phyloP scores from a whole-genome alignment of 2,888 invertebrate species.

The Ectemnius continuus region DNA sequence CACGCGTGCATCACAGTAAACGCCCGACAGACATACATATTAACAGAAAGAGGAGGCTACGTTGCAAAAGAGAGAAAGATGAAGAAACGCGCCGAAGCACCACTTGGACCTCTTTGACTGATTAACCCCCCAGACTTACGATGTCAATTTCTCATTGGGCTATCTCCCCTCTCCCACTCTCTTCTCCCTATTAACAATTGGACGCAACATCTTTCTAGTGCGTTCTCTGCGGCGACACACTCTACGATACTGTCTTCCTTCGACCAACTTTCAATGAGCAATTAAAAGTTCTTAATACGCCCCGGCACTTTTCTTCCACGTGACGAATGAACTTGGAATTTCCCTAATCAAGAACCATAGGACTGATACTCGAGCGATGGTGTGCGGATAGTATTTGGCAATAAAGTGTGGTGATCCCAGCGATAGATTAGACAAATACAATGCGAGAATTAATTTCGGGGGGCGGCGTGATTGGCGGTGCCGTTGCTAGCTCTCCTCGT shows the following conservation, averaged over 20 bases:
- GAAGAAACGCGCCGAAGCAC: conserved; percentile 3
- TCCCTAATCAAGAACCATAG: too few species aligned
- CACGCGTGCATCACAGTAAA: conserved; percentile 9
- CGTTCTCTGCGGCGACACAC: background rate
- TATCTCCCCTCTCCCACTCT: conserved; percentile 53
- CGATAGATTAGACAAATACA: conserved; percentile 1
- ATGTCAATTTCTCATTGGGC: conserved; percentile 71
- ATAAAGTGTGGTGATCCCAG: too few species aligned
- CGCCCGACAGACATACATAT: conserved; percentile 20
- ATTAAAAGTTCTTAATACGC: too few species aligned
- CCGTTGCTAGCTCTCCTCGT: conserved; percentile 29
- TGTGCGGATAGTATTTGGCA: too few species aligned
- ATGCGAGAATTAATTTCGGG: conserved; percentile 38
- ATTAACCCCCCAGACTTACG: conserved; percentile 65
- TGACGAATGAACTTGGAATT: too few species aligned
- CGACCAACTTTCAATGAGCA: too few species aligned
- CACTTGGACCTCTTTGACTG: conserved; percentile 79
- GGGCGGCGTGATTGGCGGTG: conserved; percentile 15
- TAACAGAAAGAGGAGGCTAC: conserved; percentile 34
- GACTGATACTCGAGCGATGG: too few species aligned
- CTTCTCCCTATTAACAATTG: background rate
- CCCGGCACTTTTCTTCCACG: too few species aligned
- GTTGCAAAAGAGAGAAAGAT: conserved; percentile 35
- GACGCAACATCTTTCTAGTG: background rate
- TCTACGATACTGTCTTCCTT: background rate